Base-by-base conservation (phyloP, 2,888 invertebrate genomes). In the Epirrhoe tristata region DNA sequence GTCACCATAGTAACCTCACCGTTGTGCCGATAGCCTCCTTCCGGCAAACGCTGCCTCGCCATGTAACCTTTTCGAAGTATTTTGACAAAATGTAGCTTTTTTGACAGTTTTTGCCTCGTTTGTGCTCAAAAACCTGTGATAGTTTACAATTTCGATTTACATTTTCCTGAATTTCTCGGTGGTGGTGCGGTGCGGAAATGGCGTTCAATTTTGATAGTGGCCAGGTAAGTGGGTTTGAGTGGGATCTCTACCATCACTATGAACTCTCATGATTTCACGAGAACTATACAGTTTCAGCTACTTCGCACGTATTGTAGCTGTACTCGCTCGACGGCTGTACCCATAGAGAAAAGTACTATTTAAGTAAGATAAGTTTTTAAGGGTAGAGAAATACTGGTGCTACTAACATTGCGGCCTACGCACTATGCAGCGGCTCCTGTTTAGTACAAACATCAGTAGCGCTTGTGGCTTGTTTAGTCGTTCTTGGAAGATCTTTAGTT, bases 21-120 rank as follows among this genome's bases (percentile, higher is more conserved):
- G 93, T 93, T 93, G 81, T 73, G 91, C 91, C 93, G 81, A 93
- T 93, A 92, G 77, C 82, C 81, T 81, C 84, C 87, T 88, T 77
- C 85, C 82, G 72, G 70, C 74, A 75, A 73, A 76, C 68, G 54
- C 74, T 80, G 69, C 74, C 79, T 80, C 70, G 74, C 69, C 67
- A 72, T 73, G 54, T 14, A 64, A 67, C 67, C 53, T 71, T 71
- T 66, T 65, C 67, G 65, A 62, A 67, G 54, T 61, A 46, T 71
- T 76, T 73, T 67, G 71, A 67, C 73, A 73, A 74, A 50, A 71
- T 76, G 69, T 72, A 72, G 67, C 51, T 63, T 72, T 77, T 81
- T 79, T 81, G 77, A 78, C 70, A 71, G 66, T 79, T 81, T 80
- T 77, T 80, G 77, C 79, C 77, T 76, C 78, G 77, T 81, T 77